Base-by-base conservation (phyloP, 2,113 vertebrate species). In the Cyprinus carpio region DNA sequence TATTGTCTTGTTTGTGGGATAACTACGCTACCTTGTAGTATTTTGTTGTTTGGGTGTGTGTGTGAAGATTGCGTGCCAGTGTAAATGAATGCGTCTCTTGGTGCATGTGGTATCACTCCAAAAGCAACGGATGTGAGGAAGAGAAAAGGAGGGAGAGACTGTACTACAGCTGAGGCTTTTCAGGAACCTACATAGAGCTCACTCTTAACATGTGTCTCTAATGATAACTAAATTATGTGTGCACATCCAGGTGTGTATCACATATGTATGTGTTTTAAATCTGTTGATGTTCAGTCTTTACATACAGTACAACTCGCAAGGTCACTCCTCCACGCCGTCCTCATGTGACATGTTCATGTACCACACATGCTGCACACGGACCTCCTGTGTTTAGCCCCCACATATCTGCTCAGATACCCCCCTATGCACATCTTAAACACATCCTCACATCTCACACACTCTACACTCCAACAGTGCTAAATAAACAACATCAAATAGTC, bases 41-140 rank as follows among this genome's bases (percentile, higher is more conserved):
- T 72, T 71, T 64, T 31, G 18, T 34, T 37, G 23, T 58, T 58
- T 58, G 71, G n/a, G 43, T 78, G 31, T 43, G 78, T 67, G 79
- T 49, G 84, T 84, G 51, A 74, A 37, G 34, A n/a, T 56, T 60
- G 74, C 56, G 51, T 87, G 85, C 75, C 69, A 20, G 84, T 90
- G 85, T 72, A 74, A 77, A 83, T 74, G 78, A 65, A 75, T 87
- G 80, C 79, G 58, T 87, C 43, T 81, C 18, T 69, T 85, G 85
- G 86, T 91, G 77, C 83, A 92, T 85, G 87, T 88, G 89, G 81
- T 87, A 92, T 89, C 83, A 25, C 23, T 84, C 89, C 86, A 86
- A 85, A 83, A 51, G 79, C 81, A 87, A 83, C 76, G 90, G 90
- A 92, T 81, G 84, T 87, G 49, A 60, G 82, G 56, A 46, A 62